phyloP scores from a whole-genome alignment of 2,797 vertebrate species.

The Podargus strigoides region DNA sequence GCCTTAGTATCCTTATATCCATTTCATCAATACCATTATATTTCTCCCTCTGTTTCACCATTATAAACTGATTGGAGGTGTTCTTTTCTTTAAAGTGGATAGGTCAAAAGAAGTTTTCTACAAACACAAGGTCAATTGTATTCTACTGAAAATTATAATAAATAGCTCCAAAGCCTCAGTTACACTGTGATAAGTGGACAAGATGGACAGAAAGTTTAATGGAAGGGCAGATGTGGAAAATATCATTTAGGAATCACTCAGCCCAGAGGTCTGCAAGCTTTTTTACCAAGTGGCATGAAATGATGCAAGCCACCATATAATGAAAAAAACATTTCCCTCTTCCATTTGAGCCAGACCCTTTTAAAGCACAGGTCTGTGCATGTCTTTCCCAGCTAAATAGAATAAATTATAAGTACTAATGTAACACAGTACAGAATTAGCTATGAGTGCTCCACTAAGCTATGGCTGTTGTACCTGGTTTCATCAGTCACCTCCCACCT shows the following conservation, averaged over 20 bases:
- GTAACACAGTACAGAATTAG: not conserved
- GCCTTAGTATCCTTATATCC: not conserved
- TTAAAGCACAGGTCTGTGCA: not conserved
- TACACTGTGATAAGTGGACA: not conserved
- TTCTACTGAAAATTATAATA: not conserved
- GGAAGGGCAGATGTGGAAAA: not conserved
- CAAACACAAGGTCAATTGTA: not conserved
- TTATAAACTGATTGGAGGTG: not conserved
- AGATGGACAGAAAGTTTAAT: not conserved
- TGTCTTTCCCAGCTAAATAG: not conserved
- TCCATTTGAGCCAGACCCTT: not conserved
- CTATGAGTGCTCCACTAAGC: not conserved
- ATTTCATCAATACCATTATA: not conserved
- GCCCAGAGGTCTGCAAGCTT: not conserved
- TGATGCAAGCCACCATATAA: not conserved
- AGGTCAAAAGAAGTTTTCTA: slow-evolving; percentile 8
- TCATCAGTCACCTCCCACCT: not conserved
- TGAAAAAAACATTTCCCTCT: not conserved
- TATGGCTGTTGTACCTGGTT: not conserved
- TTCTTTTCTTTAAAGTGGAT: not conserved
- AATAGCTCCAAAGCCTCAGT: not conserved
- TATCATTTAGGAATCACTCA: not conserved
- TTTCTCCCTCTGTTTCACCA: not conserved
- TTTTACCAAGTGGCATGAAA: not conserved
- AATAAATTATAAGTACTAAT: not conserved